These are phyloP conservation scores for Pseudomyrmex gracilis DNA, from an alignment of 1,140 invertebrate genomes.

Conservation along the genomic window DNA sequence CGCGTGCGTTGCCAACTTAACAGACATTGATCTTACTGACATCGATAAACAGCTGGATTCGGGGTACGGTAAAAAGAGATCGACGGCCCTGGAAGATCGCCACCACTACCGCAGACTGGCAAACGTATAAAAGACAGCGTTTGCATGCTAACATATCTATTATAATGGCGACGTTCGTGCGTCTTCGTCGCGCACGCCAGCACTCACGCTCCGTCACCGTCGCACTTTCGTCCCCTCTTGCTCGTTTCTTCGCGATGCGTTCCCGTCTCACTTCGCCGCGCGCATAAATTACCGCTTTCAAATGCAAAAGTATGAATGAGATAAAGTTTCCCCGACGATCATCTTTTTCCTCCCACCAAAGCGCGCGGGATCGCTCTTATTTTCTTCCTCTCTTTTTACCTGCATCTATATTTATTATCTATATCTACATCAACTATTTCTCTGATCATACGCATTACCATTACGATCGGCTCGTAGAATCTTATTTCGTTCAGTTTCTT, in stretches of 20 bases:
- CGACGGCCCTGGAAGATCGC: slow-evolving; percentile 54
- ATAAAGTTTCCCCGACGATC: slow-evolving; percentile 70
- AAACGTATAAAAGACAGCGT: slow-evolving; percentile 79
- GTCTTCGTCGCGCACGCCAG: slow-evolving; percentile 52
- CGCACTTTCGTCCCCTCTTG: slow-evolving; percentile 38
- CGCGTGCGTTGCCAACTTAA: background rate
- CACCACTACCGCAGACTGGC: slow-evolving; percentile 43
- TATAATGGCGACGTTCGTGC: slow-evolving; percentile 75
- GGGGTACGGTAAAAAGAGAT: background rate
- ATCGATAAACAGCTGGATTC: background rate
- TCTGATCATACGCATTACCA: slow-evolving; percentile 2
- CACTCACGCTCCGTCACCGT: slow-evolving; percentile 47
- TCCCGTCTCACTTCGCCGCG: slow-evolving; percentile 76
- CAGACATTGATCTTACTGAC: background rate
- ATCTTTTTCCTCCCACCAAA: slow-evolving; percentile 24
- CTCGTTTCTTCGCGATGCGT: slow-evolving; percentile 64
- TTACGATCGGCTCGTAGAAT: slow-evolving; percentile 1
- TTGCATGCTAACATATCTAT: slow-evolving; percentile 82
- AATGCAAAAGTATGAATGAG: slow-evolving; percentile 81
- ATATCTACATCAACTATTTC: slow-evolving; percentile 4
- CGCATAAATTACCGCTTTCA: slow-evolving; percentile 81
- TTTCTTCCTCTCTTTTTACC: background rate
- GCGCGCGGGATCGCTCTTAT: background rate
- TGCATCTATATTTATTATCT: background rate
- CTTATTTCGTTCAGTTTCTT: background rate